phyloP scores from a whole-genome alignment of 2,888 invertebrate genomes.

The Icerya purchasi region DNA sequence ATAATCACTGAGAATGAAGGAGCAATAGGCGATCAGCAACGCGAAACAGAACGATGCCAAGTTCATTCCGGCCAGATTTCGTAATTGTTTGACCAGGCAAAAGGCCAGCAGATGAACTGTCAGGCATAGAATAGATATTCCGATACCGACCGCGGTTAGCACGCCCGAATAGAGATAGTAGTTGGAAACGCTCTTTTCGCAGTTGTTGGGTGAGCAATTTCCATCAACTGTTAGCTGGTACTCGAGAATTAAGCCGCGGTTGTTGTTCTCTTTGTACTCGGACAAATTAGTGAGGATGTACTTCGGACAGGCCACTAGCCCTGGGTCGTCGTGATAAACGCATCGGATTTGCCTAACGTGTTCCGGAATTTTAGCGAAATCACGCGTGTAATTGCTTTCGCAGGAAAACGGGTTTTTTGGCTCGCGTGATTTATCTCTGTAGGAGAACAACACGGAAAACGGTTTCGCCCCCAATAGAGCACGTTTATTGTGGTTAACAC shows the following conservation, averaged over 20 bases:
- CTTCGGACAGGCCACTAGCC: slow-evolving; percentile 26
- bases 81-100: slow-evolving; percentile 27
- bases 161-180: slow-evolving; percentile 5
- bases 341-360: slow-evolving; percentile 22
- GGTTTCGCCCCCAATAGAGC: slow-evolving; percentile 23
- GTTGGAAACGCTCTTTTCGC: neutral
- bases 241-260: neutral
- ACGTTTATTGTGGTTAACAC: neutral
- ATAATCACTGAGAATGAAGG: slow-evolving; percentile 25
- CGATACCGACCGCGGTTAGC: slow-evolving; percentile 27
- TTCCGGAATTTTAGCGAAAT: slow-evolving; percentile 21
- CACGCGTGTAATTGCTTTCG: too few species aligned
- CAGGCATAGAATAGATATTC: slow-evolving; percentile 29
- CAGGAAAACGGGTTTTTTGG: too few species aligned
- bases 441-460: slow-evolving; percentile 27
- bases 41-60: slow-evolving; percentile 30
- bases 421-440: too few species aligned
- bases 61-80: slow-evolving; percentile 31
- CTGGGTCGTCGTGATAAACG: slow-evolving; percentile 24
- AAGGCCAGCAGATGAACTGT: slow-evolving; percentile 28
- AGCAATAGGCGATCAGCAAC: slow-evolving; percentile 28
- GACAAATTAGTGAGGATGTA: slow-evolving; percentile 1
- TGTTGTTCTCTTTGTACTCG: neutral
- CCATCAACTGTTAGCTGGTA: slow-evolving; percentile 17
- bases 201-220: neutral